Evolutionary conservation across 2,888 invertebrate genomes (phyloP), one percentile per base, ranked within the genome.

Genomic region (Bugula neritina): DNA sequence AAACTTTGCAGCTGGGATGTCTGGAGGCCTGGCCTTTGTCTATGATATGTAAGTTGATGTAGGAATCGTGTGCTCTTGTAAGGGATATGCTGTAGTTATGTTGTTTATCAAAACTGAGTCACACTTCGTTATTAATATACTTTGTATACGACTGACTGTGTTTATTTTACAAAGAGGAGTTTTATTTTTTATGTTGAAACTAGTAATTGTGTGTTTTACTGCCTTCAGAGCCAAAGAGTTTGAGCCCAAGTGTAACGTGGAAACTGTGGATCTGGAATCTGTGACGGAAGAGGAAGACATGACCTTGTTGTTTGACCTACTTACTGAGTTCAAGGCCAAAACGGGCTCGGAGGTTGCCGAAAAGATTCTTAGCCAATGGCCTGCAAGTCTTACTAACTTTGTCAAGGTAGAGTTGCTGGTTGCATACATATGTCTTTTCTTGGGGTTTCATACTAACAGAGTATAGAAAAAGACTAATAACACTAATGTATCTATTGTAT

Each of bases 1-100:
- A 75, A 99, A 99, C 87, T 99, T 99, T 87, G 98, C 96, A 10
- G 99, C 99, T 69, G 99, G 98, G 77, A 99, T 99, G 98, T 96
- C 96, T 73, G 94, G 94, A 69, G 94, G 94, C 73, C 91, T 98
- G 76, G 98, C 98, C 0, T 99, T 93, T 83, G 92, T 98, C 21
- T 91, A 93, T 83, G 96, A 98, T 81, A 88, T 84, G 87, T 88
- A 82, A 78, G 79, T 75, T 63, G 25, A 72, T 54, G 1, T 31
- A 43, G n/a, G n/a, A n/a, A n/a, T n/a, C n/a, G n/a, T n/a, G n/a
- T n/a, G n/a, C n/a, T n/a, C n/a, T n/a, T n/a, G n/a, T n/a, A n/a
- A n/a, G n/a, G n/a, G n/a, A n/a, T n/a, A n/a, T n/a, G n/a, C n/a
- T n/a, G n/a, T n/a, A n/a, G n/a, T n/a, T n/a, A n/a, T n/a, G n/a